A percentile compares a stretch with the other conserved stretches of the same genome.
Evolutionary conservation across 2,888 invertebrate species (phyloP).

Genomic region (Tetranychus piercei): DNA sequence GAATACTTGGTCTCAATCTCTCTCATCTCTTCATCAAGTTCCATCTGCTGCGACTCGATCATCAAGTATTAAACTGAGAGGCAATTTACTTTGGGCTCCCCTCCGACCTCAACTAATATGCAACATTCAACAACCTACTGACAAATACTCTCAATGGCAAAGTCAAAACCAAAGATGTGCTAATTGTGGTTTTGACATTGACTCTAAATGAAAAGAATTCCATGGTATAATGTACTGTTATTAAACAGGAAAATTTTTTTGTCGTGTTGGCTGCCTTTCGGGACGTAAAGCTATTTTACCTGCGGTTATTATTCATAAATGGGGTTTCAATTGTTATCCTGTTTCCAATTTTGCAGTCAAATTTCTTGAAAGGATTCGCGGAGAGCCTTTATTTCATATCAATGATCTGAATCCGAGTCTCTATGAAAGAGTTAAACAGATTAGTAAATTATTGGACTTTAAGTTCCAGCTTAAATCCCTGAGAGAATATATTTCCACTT

Average conservation of each 20-base stretch:
- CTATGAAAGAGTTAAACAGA: constrained; percentile 43
- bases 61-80: constrained; percentile 37
- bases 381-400: constrained; percentile 57
- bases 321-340: constrained; percentile 47
- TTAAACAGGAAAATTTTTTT: constrained; percentile 65
- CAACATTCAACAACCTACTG: constrained; percentile 48
- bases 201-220: constrained; percentile 28
- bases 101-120: constrained; percentile 64
- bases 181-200: constrained; percentile 63
- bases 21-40: not conserved
- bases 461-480: constrained; percentile 49
- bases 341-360: constrained; percentile 62
- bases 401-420: constrained; percentile 49
- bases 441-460: constrained; percentile 44
- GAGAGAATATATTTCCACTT: constrained; percentile 49
- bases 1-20: not conserved
- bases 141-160: constrained; percentile 46
- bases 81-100: constrained; percentile 64
- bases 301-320: constrained; percentile 35
- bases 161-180: constrained; percentile 62
- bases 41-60: not conserved
- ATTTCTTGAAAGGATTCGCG: constrained; percentile 52
- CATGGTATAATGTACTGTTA: constrained; percentile 43
- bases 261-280: constrained; percentile 50
- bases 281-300: constrained; percentile 34